Conservation (phyloP, 2,888 invertebrate species). For the Caenorhabditis sp. region DNA sequence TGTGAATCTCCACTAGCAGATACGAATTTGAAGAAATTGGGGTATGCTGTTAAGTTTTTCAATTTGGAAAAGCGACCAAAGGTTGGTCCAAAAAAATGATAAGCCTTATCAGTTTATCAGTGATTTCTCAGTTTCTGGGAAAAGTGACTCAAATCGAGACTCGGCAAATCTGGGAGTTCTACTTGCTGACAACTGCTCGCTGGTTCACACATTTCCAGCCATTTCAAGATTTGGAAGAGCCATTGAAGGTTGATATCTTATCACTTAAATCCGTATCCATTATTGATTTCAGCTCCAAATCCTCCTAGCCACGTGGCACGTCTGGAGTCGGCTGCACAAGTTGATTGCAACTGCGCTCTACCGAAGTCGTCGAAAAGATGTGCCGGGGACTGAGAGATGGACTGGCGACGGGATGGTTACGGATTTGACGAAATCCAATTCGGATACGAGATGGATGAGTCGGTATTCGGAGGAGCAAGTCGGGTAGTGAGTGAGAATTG, state of each 20-base stretch:
- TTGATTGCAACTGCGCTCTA: constrained; percentile 35
- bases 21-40: constrained; percentile 20
- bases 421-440: background rate
- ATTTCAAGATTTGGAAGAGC: constrained; percentile 37
- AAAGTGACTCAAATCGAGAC: constrained; percentile 8
- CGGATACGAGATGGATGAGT: constrained; percentile 32
- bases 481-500: constrained; percentile 35
- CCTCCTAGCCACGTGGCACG: constrained; percentile 46
- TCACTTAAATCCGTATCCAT: no score
- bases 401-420: constrained; percentile 24
- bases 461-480: constrained; percentile 23
- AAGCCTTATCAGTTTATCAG: background rate
- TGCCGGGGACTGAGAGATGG: constrained; percentile 4
- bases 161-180: constrained; percentile 25
- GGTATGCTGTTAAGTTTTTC: constrained; percentile 2
- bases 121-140: background rate
- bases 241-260: constrained; percentile 40
- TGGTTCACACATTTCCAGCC: constrained; percentile 61
- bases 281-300: constrained; percentile 7
- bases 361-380: background rate
- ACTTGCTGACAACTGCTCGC: constrained; percentile 44
- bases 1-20: constrained; percentile 5
- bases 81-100: background rate
- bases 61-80: background rate
- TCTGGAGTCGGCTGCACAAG: constrained; percentile 45